phyloP scores from a whole-genome alignment of 2,888 invertebrate species.

The Caenorhabditis parvicauda region DNA sequence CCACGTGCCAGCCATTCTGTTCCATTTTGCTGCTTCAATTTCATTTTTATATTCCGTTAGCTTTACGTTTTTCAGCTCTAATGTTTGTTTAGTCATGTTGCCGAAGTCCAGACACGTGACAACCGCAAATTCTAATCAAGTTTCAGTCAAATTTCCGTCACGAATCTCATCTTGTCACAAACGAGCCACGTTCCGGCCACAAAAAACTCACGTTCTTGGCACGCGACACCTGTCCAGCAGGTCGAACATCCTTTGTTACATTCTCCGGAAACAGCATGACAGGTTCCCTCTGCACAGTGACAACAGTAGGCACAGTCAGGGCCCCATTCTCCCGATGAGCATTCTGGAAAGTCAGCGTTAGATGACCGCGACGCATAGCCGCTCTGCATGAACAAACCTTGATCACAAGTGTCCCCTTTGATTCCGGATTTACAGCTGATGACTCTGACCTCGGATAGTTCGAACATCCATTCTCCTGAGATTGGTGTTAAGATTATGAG shows the following conservation, averaged over 20 bases:
- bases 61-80: background rate
- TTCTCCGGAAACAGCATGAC: slow-evolving; percentile 55
- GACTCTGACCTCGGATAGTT: slow-evolving; percentile 45
- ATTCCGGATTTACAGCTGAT: slow-evolving; percentile 60
- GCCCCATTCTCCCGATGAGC: slow-evolving; percentile 59
- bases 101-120: too few relatives aligned
- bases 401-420: slow-evolving; percentile 62
- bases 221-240: slow-evolving; percentile 55
- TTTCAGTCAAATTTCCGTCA: background rate
- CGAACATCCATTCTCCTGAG: slow-evolving; percentile 63
- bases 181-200: background rate
- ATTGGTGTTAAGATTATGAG: slow-evolving; percentile 32
- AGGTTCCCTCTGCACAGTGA: slow-evolving; percentile 56
- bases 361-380: background rate
- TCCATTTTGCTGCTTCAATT: background rate
- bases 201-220: slow-evolving; percentile 46
- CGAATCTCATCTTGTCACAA: background rate
- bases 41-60: background rate
- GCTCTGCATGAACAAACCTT: slow-evolving; percentile 44
- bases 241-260: slow-evolving; percentile 51
- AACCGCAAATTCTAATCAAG: too few relatives aligned
- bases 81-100: too few relatives aligned
- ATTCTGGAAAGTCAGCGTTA: slow-evolving; percentile 37
- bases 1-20: too few relatives aligned
- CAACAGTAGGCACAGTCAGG: slow-evolving; percentile 60